Evolutionary conservation across 2,888 invertebrate genomes (phyloP), one percentile per base, ranked within the genome.

Genomic region (Tetranychus piercei): DNA sequence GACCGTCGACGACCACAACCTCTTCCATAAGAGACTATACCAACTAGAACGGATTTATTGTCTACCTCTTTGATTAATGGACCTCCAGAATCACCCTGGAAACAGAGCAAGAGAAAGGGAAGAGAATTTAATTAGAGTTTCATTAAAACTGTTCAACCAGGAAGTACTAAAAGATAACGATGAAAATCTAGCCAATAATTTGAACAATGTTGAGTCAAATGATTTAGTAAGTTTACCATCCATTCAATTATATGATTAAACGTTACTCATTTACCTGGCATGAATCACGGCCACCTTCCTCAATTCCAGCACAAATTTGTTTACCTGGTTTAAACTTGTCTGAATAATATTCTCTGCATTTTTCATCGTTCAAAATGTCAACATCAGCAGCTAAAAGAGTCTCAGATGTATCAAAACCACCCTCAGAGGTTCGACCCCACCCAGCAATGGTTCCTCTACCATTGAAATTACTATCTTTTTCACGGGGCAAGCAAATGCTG

Each of bases 21-120:
- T 34, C 76, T 75, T 8, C 79, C 80, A 73, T 77, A 79, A 11
- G 79, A 79, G 18, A 80, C 79, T 34, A 80, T 76, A 1, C 80
- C 80, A 7, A 78, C 77, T 44, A 80, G 72, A 65, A 73, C 75
- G 34, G 74, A 71, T 43, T 22, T 76, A 72, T 6, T 73, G 45
- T 74, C 76, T 72, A 22, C 43, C n/a, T 23, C 76, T 34, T 44
- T 71, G 11, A 77, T 76, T 71, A 80, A 34, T 8, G 80, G 80
- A 20, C 79, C 80, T 1, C 80, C 80, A 73, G 80, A 79, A 74
- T 79, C 79, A 23, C 79, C 80, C 77, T 77, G 74, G 20, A 66
- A 20, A 34, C 34, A 34, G 34, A 34, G 34, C 2, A 34, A 34
- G 5, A 34, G 34, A 34, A 34, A 34, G 34, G 5, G 34, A 34